Evolutionary conservation across 2,113 vertebrate species (phyloP).

Genomic region (Collichthys lucidus): DNA sequence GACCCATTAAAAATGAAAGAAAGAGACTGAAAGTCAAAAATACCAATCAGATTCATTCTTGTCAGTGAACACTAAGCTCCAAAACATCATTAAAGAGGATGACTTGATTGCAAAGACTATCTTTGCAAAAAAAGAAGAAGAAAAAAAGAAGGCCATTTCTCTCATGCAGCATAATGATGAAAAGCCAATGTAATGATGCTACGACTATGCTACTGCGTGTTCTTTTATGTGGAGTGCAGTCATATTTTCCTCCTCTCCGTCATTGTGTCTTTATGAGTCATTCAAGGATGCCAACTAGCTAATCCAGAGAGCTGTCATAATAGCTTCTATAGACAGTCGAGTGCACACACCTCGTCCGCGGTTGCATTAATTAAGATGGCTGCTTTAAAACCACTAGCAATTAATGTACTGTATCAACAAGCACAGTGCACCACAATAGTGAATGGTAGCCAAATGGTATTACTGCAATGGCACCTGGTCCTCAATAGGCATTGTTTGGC

Average conservation of each 20-base stretch:
- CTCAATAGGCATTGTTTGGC: slow-evolving; percentile 84
- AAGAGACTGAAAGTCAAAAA: slow-evolving; percentile 61
- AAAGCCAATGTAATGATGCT: slow-evolving; percentile 73
- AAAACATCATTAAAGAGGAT: slow-evolving; percentile 82
- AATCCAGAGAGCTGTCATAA: slow-evolving; percentile 62
- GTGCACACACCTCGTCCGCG: slow-evolving; percentile 63
- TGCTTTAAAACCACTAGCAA: slow-evolving; percentile 70
- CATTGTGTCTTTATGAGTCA: slow-evolving; percentile 70
- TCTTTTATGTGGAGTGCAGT: slow-evolving; percentile 55
- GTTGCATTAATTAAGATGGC: slow-evolving; percentile 70
- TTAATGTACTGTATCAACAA: slow-evolving; percentile 68
- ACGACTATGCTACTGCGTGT: slow-evolving; percentile 44
- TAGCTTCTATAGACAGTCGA: slow-evolving; percentile 46
- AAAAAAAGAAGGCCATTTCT: slow-evolving; percentile 45
- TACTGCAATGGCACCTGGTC: slow-evolving; percentile 82
- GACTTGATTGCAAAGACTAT: slow-evolving; percentile 70
- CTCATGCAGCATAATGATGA: slow-evolving; percentile 74
- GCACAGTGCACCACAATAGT: slow-evolving; percentile 73
- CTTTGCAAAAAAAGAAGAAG: slow-evolving; percentile 6
- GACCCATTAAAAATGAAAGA: slow-evolving; percentile 50
- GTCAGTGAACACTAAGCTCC: slow-evolving; percentile 69
- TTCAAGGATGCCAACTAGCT: slow-evolving; percentile 73
- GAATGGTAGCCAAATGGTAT: slow-evolving; percentile 79
- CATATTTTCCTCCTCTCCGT: slow-evolving; percentile 43
- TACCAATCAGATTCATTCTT: slow-evolving; percentile 79